phyloP scores from a whole-genome alignment of 2,797 vertebrate genomes.

The Delichon dasypus region DNA sequence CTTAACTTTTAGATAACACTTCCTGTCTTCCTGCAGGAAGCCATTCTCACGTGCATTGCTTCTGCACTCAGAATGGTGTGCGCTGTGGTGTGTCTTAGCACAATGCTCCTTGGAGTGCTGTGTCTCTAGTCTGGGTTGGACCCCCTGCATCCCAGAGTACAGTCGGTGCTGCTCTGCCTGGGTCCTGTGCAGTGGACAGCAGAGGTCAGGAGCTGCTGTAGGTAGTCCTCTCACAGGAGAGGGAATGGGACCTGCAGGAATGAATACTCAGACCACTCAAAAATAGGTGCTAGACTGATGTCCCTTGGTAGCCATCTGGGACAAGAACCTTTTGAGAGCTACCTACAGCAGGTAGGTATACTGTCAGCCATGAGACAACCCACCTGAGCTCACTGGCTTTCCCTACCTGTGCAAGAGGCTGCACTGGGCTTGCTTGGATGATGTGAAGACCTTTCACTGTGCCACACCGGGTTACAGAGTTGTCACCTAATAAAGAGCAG shows the following conservation, averaged over 20 bases:
- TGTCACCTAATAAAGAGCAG: not conserved
- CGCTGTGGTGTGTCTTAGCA: not conserved
- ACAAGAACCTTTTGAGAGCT: not conserved
- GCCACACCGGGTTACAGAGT: not conserved
- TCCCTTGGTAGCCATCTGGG: accelerated
- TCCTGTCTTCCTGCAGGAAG: not conserved
- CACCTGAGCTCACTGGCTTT: not conserved
- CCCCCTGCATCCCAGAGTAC: not conserved
- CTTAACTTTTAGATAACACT: not conserved
- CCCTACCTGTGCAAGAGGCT: not conserved
- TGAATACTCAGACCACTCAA: not conserved
- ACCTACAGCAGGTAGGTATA: not conserved
- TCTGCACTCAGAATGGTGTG: not conserved
- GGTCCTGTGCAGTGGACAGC: not conserved
- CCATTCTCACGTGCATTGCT: not conserved
- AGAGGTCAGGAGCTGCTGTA: not conserved
- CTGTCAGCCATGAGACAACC: not conserved
- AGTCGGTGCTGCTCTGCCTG: not conserved
- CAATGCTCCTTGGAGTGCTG: accelerated
- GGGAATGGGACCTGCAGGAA: not conserved
- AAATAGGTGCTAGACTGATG: accelerated
- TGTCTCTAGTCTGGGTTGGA: not conserved
- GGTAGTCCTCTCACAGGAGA: not conserved
- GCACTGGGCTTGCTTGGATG: not conserved
- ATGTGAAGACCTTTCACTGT: not conserved